Evolutionary conservation across 2,113 vertebrate species (phyloP).

Genomic region (Pluvialis apricaria): DNA sequence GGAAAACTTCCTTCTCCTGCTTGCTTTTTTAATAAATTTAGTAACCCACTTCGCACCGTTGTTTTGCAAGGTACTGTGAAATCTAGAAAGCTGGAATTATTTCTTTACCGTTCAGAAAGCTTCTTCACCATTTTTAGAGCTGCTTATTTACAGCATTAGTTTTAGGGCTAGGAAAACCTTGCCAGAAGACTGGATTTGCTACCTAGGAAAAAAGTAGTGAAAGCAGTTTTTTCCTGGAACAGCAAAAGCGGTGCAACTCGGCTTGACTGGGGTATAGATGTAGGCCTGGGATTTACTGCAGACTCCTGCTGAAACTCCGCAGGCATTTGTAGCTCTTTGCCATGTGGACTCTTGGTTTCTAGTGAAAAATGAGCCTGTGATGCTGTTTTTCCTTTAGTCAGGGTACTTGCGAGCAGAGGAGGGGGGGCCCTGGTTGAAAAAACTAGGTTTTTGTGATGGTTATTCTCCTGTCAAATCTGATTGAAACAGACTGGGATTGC

Average conservation of each 20-base stretch:
- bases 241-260: rapidly evolving
- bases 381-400: not conserved
- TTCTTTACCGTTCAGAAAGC: not conserved
- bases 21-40: not conserved
- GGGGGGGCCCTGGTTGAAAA: not conserved
- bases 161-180: not conserved
- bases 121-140: not conserved
- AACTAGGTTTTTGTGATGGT: not conserved
- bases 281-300: not conserved
- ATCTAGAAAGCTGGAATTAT: not conserved
- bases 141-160: not conserved
- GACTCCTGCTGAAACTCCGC: not conserved
- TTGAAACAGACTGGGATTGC: not conserved
- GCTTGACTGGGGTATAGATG: not conserved
- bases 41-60: not conserved
- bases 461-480: not conserved
- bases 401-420: not conserved
- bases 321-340: not conserved
- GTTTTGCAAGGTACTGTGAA: not conserved
- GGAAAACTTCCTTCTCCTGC: not conserved
- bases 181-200: not conserved
- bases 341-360: not conserved
- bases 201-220: not conserved
- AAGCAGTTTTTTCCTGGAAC: not conserved
- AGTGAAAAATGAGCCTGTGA: rapidly evolving